Percentiles rank a stretch among this genome's conserved stretches.
Conservation (phyloP, 2,888 invertebrate species). For the Macrosoma leucophasiata region DNA sequence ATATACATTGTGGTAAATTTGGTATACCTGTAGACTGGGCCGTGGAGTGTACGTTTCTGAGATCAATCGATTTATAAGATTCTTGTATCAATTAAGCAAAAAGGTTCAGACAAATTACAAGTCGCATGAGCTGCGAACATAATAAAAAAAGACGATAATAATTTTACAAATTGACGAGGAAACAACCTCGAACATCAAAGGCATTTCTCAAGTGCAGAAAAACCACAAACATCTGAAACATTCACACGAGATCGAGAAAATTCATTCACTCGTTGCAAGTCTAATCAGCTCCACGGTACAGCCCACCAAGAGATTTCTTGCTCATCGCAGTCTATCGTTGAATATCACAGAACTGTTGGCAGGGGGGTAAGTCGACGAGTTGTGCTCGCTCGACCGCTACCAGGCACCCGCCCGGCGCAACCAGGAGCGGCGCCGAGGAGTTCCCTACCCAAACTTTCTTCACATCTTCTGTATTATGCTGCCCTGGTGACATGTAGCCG, state of each 20-base stretch:
- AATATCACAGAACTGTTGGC: slow-evolving; percentile 61
- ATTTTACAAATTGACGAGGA: too few relatives aligned
- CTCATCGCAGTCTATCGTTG: slow-evolving; percentile 50
- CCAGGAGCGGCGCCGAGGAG: slow-evolving; percentile 50
- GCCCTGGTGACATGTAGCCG: slow-evolving; percentile 63
- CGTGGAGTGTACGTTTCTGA: slow-evolving; percentile 49
- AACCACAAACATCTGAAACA: slow-evolving; percentile 1
- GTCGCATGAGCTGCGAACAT: too few relatives aligned
- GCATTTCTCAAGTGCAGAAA: slow-evolving; percentile 8
- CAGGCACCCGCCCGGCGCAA: slow-evolving; percentile 59
- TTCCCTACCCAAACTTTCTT: slow-evolving; percentile 69
- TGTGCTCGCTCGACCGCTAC: slow-evolving; percentile 65
- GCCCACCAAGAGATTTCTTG: slow-evolving; percentile 43
- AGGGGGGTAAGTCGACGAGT: slow-evolving; percentile 45
- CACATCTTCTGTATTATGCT: slow-evolving; percentile 53
- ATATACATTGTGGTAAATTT: slow-evolving; percentile 64
- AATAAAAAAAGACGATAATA: too few relatives aligned
- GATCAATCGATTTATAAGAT: slow-evolving; percentile 59
- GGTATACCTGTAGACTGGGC: slow-evolving; percentile 55
- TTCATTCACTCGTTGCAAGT: too few relatives aligned
- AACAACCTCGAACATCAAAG: too few relatives aligned
- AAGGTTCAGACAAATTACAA: too few relatives aligned
- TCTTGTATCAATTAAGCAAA: too few relatives aligned
- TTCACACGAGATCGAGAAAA: too few relatives aligned
- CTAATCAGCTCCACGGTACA: slow-evolving; percentile 46